Conservation (phyloP, 2,888 invertebrate species). For the Eupithecia pulchellata region DNA sequence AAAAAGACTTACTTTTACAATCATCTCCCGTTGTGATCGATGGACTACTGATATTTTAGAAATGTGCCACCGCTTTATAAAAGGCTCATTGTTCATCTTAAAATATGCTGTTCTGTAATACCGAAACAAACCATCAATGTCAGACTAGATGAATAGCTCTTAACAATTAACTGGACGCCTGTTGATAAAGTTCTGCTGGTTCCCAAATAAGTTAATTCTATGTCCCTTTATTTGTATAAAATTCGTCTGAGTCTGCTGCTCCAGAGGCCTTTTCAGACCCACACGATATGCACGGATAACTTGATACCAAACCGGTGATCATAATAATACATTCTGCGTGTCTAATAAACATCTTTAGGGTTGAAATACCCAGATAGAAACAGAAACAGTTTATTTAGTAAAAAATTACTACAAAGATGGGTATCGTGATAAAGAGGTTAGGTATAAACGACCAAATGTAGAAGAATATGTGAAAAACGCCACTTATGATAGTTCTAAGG, state of each 20-base stretch:
- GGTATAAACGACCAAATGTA: no score
- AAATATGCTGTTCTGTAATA: conserved; percentile 81
- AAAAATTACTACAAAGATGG: no score
- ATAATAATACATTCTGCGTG: background rate
- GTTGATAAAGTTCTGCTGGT: conserved; percentile 1
- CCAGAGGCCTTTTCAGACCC: background rate
- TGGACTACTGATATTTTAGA: conserved; percentile 78
- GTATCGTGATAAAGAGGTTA: no score
- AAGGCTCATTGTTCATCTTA: conserved; percentile 71
- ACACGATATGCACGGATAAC: background rate
- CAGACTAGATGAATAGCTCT: conserved; percentile 75
- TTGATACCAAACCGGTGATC: background rate
- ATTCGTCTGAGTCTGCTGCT: background rate
- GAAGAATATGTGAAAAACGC: no score
- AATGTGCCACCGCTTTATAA: conserved; percentile 73
- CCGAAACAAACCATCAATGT: conserved; percentile 84
- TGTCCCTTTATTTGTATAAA: background rate
- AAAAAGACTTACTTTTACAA: conserved; percentile 70
- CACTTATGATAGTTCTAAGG: no score
- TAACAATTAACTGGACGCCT: conserved; percentile 66
- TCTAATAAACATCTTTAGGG: background rate
- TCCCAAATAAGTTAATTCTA: background rate
- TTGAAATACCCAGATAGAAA: no score
- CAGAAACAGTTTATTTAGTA: no score
- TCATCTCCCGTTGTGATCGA: conserved; percentile 74